Base-by-base conservation (phyloP, 2,888 invertebrate genomes). In the Zootermopsis nevadensis region DNA sequence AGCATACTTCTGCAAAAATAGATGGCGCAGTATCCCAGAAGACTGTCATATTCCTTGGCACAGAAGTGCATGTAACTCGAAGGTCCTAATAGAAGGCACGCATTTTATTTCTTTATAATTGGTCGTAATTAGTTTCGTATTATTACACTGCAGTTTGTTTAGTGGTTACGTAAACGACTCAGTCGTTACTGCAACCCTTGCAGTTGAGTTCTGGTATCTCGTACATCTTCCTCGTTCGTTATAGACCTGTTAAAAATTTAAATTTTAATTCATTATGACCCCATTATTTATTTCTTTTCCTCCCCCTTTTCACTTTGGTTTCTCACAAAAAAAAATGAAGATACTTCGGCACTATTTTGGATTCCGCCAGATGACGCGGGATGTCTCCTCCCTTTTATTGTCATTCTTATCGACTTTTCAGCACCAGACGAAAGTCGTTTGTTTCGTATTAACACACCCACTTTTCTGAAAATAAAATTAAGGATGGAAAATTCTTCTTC, bases 381-480 rank as follows among this genome's bases (percentile, higher is more conserved):
- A 27, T 60, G 77, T 77, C 83, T 81, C 83, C 83, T 67, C 83
- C 83, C 81, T 81, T 83, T 83, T 83, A 81, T 81, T 83, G 81
- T 81, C 77, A 83, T 69, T 76, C 81, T 81, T 81, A 81, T 81
- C 81, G 77, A 77, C 42, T 81, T 83, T 83, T 83, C 83, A 83
- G 67, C 53, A 66, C n/a, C 83, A 83, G 83, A 77, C 81, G 35
- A 30, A 79, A 81, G 77, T 81, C 83, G 83, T 83, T 83, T 80
- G 74, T 83, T 79, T 60, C 79, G n/a, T 60, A 30, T 42, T n/a
- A 35, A 60, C 35, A 79, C 60, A 33, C 60, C 79, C 60, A 53
- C 77, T 55, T 48, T 31, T n/a, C 53, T 60, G 77, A 77, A 77
- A 77, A 77, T 77, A 53, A 77, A 48, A 77, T 77, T 19, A 55